These are phyloP conservation scores for Lamprotornis superbus DNA, from an alignment of 2,113 vertebrate species.

Conservation along the genomic window DNA sequence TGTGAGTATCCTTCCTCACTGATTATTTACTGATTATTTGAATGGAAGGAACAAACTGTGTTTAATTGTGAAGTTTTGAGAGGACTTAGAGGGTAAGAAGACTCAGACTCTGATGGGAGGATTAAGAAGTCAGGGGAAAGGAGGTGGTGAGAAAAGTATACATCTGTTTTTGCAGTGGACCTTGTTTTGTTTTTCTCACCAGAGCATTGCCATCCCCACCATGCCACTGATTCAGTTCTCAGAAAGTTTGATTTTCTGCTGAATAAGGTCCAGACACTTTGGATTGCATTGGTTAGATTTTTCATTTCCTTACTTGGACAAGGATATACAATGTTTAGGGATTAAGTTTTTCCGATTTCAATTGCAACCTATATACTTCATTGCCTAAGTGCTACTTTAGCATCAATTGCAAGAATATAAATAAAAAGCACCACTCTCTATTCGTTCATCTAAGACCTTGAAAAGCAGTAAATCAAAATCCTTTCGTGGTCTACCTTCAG, in stretches of 20 bases:
- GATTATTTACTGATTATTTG: not conserved
- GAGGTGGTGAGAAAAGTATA: not conserved
- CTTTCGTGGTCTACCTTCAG: constrained; percentile 50
- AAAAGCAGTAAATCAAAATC: constrained; percentile 68
- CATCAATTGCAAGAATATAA: constrained; percentile 67
- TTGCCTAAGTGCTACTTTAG: constrained; percentile 67
- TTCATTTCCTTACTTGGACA: constrained; percentile 62
- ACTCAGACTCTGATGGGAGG: not conserved
- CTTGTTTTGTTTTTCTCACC: not conserved
- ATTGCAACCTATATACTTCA: constrained; percentile 56
- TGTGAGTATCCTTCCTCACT: not conserved
- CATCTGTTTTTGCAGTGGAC: not conserved
- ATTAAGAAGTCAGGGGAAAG: not conserved
- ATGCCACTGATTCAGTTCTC: not conserved
- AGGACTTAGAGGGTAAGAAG: not conserved
- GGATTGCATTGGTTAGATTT: constrained; percentile 23
- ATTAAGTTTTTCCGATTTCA: constrained; percentile 53
- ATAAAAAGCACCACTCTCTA: constrained; percentile 60
- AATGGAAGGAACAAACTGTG: not conserved
- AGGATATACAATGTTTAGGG: constrained; percentile 58
- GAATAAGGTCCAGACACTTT: constrained; percentile 35
- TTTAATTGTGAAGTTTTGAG: not conserved
- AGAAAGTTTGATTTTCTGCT: constrained; percentile 38
- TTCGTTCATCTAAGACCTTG: constrained; percentile 67
- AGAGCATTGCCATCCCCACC: not conserved